These are phyloP conservation scores for Collichthys lucidus DNA, from an alignment of 2,113 vertebrate species.

Conservation along the genomic window DNA sequence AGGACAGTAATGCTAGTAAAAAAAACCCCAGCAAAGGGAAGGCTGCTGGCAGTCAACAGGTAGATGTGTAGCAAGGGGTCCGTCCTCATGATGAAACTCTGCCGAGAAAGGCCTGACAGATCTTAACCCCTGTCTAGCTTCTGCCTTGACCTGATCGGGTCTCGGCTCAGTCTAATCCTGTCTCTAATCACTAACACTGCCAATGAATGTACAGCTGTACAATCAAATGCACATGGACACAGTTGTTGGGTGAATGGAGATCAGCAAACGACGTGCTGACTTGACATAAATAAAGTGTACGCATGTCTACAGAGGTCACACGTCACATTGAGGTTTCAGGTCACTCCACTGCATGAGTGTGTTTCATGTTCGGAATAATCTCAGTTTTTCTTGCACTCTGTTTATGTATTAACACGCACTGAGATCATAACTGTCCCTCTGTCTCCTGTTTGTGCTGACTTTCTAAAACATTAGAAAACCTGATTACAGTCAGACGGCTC, in stretches of 20 bases:
- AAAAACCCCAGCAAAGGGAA: conserved; percentile 84
- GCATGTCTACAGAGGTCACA: conserved; percentile 24
- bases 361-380: conserved; percentile 10
- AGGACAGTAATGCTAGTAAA: conserved; percentile 86
- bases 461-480: not conserved
- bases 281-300: not conserved
- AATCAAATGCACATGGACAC: not conserved
- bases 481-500: not conserved
- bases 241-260: not conserved
- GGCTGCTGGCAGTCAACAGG: conserved; percentile 83
- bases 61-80: conserved; percentile 68
- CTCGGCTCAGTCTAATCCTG: conserved; percentile 19
- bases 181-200: conserved; percentile 54
- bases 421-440: conserved; percentile 3
- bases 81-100: conserved; percentile 21
- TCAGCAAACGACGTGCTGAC: not conserved
- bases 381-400: not conserved
- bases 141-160: not conserved
- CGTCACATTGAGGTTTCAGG: conserved; percentile 6
- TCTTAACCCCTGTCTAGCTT: conserved; percentile 35
- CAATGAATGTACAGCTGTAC: not conserved
- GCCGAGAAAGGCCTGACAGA: conserved; percentile 13
- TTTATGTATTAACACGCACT: conserved; percentile 25
- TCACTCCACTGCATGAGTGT: conserved; percentile 45
- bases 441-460: conserved; percentile 15